Conservation (phyloP, 2,797 vertebrate genomes). For the Petrocephalus schoutedeni region DNA sequence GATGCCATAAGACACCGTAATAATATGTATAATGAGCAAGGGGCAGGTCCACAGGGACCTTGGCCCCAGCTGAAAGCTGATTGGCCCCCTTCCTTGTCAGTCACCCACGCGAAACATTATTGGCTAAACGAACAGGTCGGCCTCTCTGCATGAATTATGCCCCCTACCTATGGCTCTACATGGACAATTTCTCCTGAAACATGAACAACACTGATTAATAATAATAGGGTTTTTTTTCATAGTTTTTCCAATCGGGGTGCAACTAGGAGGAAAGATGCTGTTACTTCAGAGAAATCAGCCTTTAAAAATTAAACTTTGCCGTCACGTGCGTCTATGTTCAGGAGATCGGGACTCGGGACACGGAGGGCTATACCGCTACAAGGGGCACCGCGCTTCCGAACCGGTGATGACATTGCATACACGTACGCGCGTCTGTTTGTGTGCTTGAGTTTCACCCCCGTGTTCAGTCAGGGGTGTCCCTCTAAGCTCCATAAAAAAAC, state of each 20-base stretch:
- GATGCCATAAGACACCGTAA: background rate
- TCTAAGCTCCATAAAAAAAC: background rate
- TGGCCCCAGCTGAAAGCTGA: background rate
- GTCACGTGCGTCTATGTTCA: background rate
- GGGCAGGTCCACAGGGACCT: background rate
- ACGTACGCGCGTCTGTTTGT: background rate
- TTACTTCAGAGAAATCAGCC: background rate
- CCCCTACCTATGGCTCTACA: background rate
- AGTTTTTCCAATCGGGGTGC: background rate
- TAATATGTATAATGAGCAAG: too few relatives aligned
- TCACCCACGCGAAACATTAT: background rate
- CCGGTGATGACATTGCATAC: background rate
- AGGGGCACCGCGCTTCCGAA: background rate
- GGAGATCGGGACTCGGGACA: background rate
- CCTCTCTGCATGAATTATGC: background rate
- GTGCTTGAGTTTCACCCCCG: background rate
- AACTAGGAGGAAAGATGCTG: background rate
- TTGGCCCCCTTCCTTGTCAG: background rate
- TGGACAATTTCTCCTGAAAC: background rate
- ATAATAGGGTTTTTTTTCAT: background rate
- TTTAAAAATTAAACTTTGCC: background rate
- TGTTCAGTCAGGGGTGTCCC: background rate
- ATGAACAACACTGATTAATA: background rate
- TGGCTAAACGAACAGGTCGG: background rate
- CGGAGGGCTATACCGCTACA: background rate